Percentiles rank a stretch among this genome's conserved stretches.
Evolutionary conservation across 2,113 vertebrate species (phyloP).

Genomic region (Agapornis roseicollis): DNA sequence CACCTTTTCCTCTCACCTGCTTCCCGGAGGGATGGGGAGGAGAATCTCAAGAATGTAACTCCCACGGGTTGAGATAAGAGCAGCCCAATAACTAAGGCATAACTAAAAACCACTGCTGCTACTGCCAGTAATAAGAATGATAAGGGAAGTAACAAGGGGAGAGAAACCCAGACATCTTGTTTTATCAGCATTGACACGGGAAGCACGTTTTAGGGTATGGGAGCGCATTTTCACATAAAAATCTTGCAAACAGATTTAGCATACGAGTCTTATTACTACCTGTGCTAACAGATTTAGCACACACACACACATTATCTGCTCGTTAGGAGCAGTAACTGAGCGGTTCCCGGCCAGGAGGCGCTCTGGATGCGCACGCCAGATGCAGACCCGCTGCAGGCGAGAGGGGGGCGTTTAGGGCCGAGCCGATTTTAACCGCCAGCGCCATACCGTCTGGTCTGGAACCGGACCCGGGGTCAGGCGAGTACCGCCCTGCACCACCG

Average conservation of each 20-base stretch:
- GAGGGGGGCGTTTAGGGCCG: fast-evolving
- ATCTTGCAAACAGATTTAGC: not conserved
- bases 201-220: not conserved
- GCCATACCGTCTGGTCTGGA: too few relatives aligned
- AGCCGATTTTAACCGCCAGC: not conserved
- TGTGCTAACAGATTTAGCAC: not conserved
- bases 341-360: fast-evolving
- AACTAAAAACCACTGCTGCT: not conserved
- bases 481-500: too few relatives aligned
- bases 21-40: not conserved
- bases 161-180: not conserved
- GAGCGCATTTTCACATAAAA: not conserved
- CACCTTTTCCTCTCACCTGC: not conserved
- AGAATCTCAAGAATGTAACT: not conserved
- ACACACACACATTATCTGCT: not conserved
- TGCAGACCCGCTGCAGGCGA: not conserved
- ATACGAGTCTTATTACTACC: fast-evolving
- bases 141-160: not conserved
- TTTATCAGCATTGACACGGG: not conserved
- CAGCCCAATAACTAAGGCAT: not conserved
- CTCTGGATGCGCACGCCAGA: fast-evolving
- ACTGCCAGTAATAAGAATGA: not conserved
- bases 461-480: too few relatives aligned
- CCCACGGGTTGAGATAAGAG: not conserved
- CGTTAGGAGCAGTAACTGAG: fast-evolving